A percentile compares a stretch with the other conserved stretches of the same genome.
Evolutionary conservation across 2,113 vertebrate species (phyloP).

Genomic region (Empidonax traillii): DNA sequence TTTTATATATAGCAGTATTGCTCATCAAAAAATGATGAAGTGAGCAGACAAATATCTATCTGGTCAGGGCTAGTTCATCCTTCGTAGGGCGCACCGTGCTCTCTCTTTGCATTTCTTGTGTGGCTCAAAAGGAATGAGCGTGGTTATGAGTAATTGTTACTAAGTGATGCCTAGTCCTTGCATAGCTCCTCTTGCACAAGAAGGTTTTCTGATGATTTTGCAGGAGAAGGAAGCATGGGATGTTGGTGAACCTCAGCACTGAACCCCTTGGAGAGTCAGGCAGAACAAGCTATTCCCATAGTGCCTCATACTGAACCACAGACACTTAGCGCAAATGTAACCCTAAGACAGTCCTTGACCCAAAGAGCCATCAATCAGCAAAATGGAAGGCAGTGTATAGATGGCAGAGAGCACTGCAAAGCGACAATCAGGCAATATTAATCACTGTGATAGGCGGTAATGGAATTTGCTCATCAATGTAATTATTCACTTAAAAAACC

Average conservation of each 20-base stretch:
- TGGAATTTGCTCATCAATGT: constrained; percentile 17
- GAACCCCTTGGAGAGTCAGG: neutral
- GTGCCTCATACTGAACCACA: neutral
- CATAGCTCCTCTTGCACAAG: neutral
- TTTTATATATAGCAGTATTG: neutral
- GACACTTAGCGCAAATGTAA: neutral
- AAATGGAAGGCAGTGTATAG: neutral
- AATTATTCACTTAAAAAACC: neutral
- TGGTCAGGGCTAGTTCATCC: neutral
- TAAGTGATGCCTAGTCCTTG: neutral
- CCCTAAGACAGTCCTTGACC: neutral
- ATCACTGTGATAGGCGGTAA: neutral
- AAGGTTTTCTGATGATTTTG: neutral
- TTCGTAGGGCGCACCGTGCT: neutral
- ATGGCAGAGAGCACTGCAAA: neutral
- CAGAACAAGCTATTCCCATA: neutral
- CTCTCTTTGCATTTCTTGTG: neutral
- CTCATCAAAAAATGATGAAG: neutral
- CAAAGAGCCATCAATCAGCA: neutral
- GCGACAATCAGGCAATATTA: neutral
- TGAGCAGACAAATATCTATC: neutral
- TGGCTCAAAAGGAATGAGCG: neutral
- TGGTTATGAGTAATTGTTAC: neutral
- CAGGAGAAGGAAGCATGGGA: neutral
- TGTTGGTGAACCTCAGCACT: neutral